Base-by-base conservation (phyloP, 2,888 invertebrate genomes). In the Drosophila birchii region DNA sequence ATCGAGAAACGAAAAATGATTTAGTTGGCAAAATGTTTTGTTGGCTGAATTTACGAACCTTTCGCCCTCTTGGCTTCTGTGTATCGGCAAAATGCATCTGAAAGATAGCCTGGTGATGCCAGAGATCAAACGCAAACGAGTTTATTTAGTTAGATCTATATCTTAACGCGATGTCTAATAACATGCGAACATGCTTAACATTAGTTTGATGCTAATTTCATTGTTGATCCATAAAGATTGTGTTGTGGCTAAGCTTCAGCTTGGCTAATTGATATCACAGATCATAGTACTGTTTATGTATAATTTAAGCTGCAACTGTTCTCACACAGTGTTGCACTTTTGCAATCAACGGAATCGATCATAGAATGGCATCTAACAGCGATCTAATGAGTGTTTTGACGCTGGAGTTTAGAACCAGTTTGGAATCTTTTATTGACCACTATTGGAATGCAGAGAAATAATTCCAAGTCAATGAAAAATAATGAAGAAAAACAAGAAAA, bases 1-100 rank as follows among this genome's bases (percentile, higher is more conserved):
- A 83, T 74, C 78, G 66, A 76, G 72, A 51, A 34, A 20, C 20
- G 34, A 23, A 34, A 49, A 76, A 79, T 79, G 74, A 86, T 81
- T 84, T 86, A 74, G 66, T 68, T 61, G 43, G 68, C 61, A 57
- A 62, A 57, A 61, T 69, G 14, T 51, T 67, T 67, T 41, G 39
- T 59, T 51, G 20, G 18, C 36, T 12, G 43, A 53, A 29, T 63
- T 51, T 63, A 63, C 49, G 64, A 36, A n/a, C 67, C 60, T 67
- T 58, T 63, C 69, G 23, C 56, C 36, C 45, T n/a, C 26, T 39
- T 7, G 69, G 57, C 67, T 68, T 68, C 67, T 57, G 67, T 57
- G 20, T 39, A 14, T 47, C 39, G 9, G 20, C 14, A 39, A 29
- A 29, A 16, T 56, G 56, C 56, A 45, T 34, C 16, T 55, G 1